Evolutionary conservation across 2,888 invertebrate species (phyloP).

Genomic region (Amaurobius ferox): DNA sequence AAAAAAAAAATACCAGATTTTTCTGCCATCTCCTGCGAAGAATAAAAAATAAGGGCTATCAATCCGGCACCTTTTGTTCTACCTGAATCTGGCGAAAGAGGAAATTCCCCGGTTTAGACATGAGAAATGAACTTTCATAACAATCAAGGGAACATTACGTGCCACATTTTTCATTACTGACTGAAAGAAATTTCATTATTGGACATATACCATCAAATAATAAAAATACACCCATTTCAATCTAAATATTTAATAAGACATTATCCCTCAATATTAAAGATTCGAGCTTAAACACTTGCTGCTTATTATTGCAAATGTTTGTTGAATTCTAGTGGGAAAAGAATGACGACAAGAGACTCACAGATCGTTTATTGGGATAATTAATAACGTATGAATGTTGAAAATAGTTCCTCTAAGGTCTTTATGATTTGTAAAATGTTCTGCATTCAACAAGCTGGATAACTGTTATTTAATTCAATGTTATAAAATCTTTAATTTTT

Average conservation of each 20-base stretch:
- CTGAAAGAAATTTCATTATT: conserved; percentile 2
- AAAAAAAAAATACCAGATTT: conserved; percentile 1
- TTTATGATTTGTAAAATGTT: too few relatives aligned
- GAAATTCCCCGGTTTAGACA: not conserved
- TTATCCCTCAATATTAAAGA: too few relatives aligned
- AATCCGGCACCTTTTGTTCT: conserved; percentile 32
- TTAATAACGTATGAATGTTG: too few relatives aligned
- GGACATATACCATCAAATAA: not conserved
- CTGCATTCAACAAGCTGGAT: too few relatives aligned
- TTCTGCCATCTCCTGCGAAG: conserved; percentile 8
- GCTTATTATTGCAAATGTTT: too few relatives aligned
- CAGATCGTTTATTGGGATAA: too few relatives aligned
- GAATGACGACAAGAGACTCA: too few relatives aligned
- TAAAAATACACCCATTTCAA: not conserved
- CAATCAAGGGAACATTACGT: conserved; percentile 21
- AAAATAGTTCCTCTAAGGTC: too few relatives aligned
- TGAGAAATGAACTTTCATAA: conserved; percentile 33
- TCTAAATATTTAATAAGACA: not conserved
- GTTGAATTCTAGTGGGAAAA: too few relatives aligned
- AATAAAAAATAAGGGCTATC: conserved; percentile 13
- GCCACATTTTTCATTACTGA: not conserved
- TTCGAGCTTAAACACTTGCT: too few relatives aligned
- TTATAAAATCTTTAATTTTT: too few relatives aligned
- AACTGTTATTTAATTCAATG: too few relatives aligned
- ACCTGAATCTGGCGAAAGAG: conserved; percentile 13